Evolutionary conservation across 2,113 vertebrate genomes (phyloP).

Genomic region (Gambusia holbrooki): DNA sequence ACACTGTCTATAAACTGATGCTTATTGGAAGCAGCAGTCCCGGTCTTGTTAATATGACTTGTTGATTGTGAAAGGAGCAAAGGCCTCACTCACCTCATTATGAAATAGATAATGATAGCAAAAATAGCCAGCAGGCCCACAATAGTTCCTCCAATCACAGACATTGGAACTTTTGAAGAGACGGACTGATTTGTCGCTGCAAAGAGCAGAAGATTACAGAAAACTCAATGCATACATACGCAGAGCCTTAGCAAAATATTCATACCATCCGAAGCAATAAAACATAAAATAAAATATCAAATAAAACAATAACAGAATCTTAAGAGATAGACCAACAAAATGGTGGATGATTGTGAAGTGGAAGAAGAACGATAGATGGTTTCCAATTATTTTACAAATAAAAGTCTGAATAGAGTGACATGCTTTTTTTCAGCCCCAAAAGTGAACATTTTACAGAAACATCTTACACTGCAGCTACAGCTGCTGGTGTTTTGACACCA

Average conservation of each 20-base stretch:
- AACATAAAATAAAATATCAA: no score
- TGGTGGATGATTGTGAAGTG: no score
- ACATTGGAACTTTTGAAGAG: background rate
- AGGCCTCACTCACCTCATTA: constrained; percentile 46
- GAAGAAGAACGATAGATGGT: no score
- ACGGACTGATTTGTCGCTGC: background rate
- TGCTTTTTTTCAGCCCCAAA: no score
- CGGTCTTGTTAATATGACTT: background rate
- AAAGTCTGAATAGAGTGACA: no score
- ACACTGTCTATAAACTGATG: background rate
- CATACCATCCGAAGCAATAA: background rate
- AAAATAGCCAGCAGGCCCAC: constrained; percentile 35
- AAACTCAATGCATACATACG: background rate
- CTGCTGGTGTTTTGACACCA: no score
- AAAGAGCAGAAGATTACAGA: background rate
- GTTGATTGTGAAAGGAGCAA: background rate
- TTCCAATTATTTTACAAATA: no score
- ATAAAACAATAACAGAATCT: no score
- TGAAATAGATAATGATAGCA: constrained; percentile 18
- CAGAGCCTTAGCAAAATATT: background rate
- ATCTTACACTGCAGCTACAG: no score
- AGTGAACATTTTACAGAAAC: no score
- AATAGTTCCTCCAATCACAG: constrained; percentile 36
- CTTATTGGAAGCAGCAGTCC: background rate
- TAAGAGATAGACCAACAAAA: no score